Conservation (phyloP, 23 tunicate species). For the Phallusia fumigata region DNA sequence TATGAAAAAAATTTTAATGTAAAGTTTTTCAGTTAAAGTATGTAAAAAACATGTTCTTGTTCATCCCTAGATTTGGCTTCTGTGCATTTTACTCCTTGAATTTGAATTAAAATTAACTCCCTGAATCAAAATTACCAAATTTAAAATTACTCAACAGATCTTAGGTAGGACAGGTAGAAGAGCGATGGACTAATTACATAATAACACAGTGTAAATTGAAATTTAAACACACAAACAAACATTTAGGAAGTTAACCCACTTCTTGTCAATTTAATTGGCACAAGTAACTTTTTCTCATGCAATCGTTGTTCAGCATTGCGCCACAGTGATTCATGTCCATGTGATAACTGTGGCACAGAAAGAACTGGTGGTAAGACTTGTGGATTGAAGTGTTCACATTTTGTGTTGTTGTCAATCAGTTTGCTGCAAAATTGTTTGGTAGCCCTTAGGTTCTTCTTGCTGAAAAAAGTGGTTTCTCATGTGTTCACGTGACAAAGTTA, state of each 20-base stretch:
- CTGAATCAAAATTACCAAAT: background rate
- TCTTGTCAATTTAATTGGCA: background rate
- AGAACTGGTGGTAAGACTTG: background rate
- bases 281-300: background rate
- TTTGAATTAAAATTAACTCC: background rate
- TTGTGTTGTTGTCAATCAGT: background rate
- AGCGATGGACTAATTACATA: no score
- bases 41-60: no score
- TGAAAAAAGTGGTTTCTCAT: no score
- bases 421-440: background rate
- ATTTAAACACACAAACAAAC: no score
- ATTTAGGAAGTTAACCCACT: background rate
- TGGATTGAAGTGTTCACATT: background rate
- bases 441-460: no score
- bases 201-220: no score
- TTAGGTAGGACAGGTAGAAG: no score
- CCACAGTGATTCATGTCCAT: slow-evolving; percentile 19
- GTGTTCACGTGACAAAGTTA: no score
- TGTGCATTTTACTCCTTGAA: background rate
- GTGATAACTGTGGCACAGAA: slow-evolving; percentile 22
- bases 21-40: no score
- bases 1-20: no score
- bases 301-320: slow-evolving; percentile 10
- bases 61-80: background rate
- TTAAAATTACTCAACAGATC: background rate